Evolutionary conservation across 2,888 invertebrate genomes (phyloP).

Genomic region (Mimachlamys varia): DNA sequence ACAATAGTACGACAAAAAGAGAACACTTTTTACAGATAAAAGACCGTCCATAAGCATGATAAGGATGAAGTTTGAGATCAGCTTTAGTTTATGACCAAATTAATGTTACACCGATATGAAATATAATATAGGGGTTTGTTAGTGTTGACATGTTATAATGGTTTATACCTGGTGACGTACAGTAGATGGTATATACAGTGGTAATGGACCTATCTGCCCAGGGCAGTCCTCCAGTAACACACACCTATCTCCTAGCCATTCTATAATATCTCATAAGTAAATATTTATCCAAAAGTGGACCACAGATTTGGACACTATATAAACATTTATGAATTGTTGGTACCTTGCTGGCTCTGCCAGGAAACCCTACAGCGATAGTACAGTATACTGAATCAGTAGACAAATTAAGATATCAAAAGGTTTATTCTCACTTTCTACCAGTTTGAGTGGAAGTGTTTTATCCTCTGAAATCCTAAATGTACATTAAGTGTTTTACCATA

Average conservation of each 20-base stretch:
- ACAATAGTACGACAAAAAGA: too few species aligned
- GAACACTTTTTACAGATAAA: too few species aligned
- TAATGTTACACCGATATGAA: neutral
- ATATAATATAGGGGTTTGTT: neutral
- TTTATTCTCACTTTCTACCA: neutral
- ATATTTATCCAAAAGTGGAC: conserved; percentile 5
- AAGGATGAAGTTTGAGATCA: neutral
- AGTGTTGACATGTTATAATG: neutral
- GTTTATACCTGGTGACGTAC: neutral
- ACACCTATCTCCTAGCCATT: conserved; percentile 1
- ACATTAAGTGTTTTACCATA: neutral
- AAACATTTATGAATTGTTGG: conserved; percentile 13
- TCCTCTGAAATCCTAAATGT: too few species aligned
- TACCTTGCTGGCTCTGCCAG: neutral
- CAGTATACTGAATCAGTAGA: neutral
- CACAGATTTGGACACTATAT: conserved; percentile 1
- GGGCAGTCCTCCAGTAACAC: neutral
- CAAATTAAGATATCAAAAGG: neutral
- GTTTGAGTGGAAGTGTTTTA: too few species aligned
- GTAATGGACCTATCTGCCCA: conserved; percentile 1
- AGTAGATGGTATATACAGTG: neutral
- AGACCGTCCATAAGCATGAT: too few species aligned
- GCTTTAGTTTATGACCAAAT: too few species aligned
- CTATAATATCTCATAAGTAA: conserved; percentile 19
- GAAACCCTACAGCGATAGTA: conserved; percentile 7